These are phyloP conservation scores for Nephotettix cincticeps DNA, from an alignment of 1,140 invertebrate genomes.

Conservation along the genomic window DNA sequence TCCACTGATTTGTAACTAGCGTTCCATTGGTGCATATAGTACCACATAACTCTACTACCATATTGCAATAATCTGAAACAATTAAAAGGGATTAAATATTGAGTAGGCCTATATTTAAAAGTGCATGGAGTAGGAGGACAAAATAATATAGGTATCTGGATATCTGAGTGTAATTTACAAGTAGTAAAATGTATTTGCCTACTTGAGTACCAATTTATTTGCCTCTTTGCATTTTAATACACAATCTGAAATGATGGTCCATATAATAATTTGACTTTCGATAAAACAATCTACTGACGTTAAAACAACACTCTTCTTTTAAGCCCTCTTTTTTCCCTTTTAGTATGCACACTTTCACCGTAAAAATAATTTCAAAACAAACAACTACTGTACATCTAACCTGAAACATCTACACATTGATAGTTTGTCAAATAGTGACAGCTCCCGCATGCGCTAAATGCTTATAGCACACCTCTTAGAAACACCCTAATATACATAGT, in stretches of 20 bases:
- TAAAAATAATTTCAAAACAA: background rate
- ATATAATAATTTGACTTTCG: background rate
- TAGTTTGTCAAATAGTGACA: background rate
- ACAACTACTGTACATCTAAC: too few species aligned
- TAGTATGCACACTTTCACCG: background rate
- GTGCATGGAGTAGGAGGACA: background rate
- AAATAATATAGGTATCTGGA: background rate
- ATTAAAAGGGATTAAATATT: background rate
- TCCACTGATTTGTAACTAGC: slow-evolving; percentile 26
- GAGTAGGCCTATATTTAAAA: background rate
- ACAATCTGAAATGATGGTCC: background rate
- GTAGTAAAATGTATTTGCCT: background rate
- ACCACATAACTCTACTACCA: slow-evolving; percentile 34
- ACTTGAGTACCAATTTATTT: background rate
- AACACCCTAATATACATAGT: too few species aligned
- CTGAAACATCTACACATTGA: background rate
- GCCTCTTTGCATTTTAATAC: background rate
- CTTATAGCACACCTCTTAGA: too few species aligned
- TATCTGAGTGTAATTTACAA: background rate
- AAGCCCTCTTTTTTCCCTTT: background rate
- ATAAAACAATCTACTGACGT: background rate
- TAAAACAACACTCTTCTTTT: background rate
- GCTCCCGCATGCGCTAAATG: too few species aligned
- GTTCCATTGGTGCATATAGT: slow-evolving; percentile 33
- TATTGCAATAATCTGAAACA: slow-evolving; percentile 36